Evolutionary conservation across 2,797 vertebrate genomes (phyloP).

Genomic region (Clangula hyemalis): DNA sequence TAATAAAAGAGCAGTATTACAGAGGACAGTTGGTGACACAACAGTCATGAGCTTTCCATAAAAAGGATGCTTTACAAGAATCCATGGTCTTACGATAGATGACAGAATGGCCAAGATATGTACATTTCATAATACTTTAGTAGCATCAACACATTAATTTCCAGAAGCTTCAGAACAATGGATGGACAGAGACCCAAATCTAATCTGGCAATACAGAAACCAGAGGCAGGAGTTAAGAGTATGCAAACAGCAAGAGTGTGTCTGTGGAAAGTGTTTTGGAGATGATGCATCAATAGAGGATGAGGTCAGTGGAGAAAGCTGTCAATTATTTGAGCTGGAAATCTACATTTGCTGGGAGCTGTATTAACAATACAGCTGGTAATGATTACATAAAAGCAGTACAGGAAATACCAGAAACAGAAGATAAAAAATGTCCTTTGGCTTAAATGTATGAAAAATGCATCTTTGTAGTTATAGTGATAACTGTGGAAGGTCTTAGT

Average conservation of each 20-base stretch:
- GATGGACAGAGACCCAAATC: neutral
- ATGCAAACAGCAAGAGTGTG: neutral
- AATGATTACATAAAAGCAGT: constrained; percentile 59
- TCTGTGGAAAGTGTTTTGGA: constrained; percentile 56
- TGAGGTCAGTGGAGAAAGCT: constrained; percentile 67
- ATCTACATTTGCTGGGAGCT: constrained; percentile 49
- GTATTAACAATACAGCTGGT: constrained; percentile 63
- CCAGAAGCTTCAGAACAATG: neutral
- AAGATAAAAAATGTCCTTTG: constrained; percentile 48
- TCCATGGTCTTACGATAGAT: neutral
- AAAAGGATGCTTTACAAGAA: neutral
- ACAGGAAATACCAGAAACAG: constrained; percentile 65
- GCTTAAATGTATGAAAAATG: constrained; percentile 45
- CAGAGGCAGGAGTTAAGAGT: neutral
- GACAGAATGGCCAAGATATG: neutral
- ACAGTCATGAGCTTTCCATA: neutral
- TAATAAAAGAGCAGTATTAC: neutral
- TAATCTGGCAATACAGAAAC: neutral
- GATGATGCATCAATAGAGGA: constrained; percentile 18
- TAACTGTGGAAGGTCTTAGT: neutral
- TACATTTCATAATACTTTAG: neutral
- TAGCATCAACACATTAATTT: neutral
- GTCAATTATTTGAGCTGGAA: constrained; percentile 65
- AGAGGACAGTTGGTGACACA: neutral
- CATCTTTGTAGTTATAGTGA: neutral